Base-by-base conservation (phyloP, 2,888 invertebrate genomes). In the Cosmia trapezina region DNA sequence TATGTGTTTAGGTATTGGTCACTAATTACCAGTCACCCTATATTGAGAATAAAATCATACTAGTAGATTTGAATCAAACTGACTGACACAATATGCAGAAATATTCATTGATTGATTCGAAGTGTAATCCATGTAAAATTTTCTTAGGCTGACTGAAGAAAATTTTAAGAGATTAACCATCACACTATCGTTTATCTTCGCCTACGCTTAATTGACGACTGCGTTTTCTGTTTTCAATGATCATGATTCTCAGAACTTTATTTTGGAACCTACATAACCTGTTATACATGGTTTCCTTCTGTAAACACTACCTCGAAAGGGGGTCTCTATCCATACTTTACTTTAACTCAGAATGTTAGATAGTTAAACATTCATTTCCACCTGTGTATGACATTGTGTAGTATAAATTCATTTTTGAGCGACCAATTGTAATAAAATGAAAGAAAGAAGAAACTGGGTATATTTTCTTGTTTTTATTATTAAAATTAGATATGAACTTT, bases 321-420 rank as follows among this genome's bases (percentile, higher is more conserved):
- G 59, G 80, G 75, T 80, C 80, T 65, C 80, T 83, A 80, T 80
- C 80, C 80, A 80, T 80, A 80, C 81, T 75, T 33, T 74, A 53
- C 33, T 47, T 59, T 9, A 33, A 81, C 73, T 73, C 60, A 75
- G 74, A 80, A 75, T 75, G 57, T 49, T 80, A n/a, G 22, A 47
- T 43, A 37, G 22, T n/a, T 33, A 3, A 37, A n/a, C 1, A 28
- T 59, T 59, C 1, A 17, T n/a, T 47, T 9, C 9, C 6, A 37
- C 33, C 14, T n/a, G 9, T 51, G 22, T 19, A 12, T 1, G 9
- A 33, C 14, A n/a, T 66, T n/a, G 17, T 22, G 6, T 51, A 59
- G 17, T 43, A 49, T 47, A 61, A 69, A 14, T 49, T 51, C 0
- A 51, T 28, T 49, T 54, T 37, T 11, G 2, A n/a, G 9, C 49